Evolutionary conservation across 2,888 invertebrate genomes (phyloP).

Genomic region (Xanthia icteritia): DNA sequence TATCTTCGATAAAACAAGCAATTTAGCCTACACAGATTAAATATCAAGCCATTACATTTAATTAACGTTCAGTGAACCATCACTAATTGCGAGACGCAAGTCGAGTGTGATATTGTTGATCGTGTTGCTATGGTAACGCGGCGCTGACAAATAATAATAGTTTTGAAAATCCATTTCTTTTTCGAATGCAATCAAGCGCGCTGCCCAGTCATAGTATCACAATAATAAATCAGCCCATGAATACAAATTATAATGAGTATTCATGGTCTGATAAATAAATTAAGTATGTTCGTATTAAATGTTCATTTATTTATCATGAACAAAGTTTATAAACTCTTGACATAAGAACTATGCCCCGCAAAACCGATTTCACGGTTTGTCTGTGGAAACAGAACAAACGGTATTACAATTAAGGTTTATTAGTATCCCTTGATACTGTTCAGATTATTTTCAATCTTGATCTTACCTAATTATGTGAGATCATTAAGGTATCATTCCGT

Average conservation of each 20-base stretch:
- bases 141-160: conserved; percentile 27
- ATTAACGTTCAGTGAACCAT: conserved; percentile 81
- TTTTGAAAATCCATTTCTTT: conserved; percentile 39
- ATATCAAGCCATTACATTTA: conserved; percentile 81
- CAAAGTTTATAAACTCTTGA: no score
- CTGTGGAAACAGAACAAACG: no score
- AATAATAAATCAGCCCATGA: no score
- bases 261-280: not conserved
- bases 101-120: conserved; percentile 57
- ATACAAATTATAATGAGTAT: not conserved
- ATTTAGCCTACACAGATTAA: conserved; percentile 80
- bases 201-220: not conserved
- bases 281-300: not conserved
- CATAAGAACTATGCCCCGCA: no score
- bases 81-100: conserved; percentile 74
- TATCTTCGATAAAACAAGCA: conserved; percentile 80
- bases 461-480: not conserved
- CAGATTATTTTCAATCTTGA: not conserved
- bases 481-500: not conserved
- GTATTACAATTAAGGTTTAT: no score
- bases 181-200: conserved; percentile 14
- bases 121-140: conserved; percentile 42
- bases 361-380: no score
- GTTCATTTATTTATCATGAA: no score
- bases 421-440: not conserved